Evolutionary conservation across 1,140 invertebrate genomes (phyloP).

Genomic region (Philopotamus ludificatus): DNA sequence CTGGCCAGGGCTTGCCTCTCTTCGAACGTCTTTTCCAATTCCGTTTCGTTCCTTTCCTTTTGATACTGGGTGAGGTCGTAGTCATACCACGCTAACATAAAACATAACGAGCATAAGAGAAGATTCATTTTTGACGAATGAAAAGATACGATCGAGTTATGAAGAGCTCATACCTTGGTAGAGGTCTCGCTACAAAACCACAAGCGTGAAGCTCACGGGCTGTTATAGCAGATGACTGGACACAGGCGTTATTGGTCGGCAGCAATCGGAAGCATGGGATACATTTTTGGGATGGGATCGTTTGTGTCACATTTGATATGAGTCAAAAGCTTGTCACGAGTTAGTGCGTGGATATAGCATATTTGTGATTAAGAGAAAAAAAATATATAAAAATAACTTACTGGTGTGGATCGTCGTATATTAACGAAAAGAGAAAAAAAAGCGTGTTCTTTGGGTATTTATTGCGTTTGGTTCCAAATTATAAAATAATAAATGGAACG

Average conservation of each 20-base stretch:
- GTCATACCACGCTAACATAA: conserved; percentile 86
- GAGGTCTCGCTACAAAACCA: conserved; percentile 12
- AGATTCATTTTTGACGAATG: not conserved
- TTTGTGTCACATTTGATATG: conserved; percentile 26
- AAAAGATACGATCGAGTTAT: conserved; percentile 7
- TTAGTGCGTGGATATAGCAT: conserved; percentile 30
- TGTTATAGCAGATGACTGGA: conserved; percentile 35
- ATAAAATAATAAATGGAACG: not conserved
- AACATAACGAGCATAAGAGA: conserved; percentile 30
- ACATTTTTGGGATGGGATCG: conserved; percentile 15
- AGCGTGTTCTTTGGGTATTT: not conserved
- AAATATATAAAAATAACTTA: too few relatives aligned
- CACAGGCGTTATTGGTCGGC: conserved; percentile 12
- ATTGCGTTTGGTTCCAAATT: not conserved
- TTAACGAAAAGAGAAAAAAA: not conserved
- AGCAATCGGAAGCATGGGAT: conserved; percentile 32
- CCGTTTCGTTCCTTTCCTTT: conserved; percentile 77
- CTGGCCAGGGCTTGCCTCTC: conserved; percentile 72
- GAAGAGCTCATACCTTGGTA: conserved; percentile 24
- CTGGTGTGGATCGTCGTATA: not conserved
- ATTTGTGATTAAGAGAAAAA: not conserved
- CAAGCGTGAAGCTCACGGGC: conserved; percentile 36
- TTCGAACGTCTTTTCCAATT: conserved; percentile 84
- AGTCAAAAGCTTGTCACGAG: conserved; percentile 33
- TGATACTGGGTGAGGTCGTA: conserved; percentile 81